Percentiles rank a stretch among this genome's conserved stretches.
Evolutionary conservation across 2,113 vertebrate genomes (phyloP).

Genomic region (Taurulus bubalis): DNA sequence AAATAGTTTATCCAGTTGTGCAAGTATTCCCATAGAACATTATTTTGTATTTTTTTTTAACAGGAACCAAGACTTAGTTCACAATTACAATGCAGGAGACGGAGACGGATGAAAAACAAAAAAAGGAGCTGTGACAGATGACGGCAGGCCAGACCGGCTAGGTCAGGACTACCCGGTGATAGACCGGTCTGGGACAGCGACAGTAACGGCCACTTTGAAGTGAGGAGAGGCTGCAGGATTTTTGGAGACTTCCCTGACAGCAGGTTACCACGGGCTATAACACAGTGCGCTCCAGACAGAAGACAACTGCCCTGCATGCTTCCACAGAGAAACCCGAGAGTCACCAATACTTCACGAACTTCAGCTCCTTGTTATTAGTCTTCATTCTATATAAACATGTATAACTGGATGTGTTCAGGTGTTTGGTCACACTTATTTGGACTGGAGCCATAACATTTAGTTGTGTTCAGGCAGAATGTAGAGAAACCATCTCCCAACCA

Average conservation of each 20-base stretch:
- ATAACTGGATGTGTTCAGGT: slow-evolving; percentile 22
- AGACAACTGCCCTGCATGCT: slow-evolving; percentile 36
- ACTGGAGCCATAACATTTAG: slow-evolving; percentile 34
- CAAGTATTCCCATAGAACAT: not conserved
- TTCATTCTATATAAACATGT: slow-evolving; percentile 19
- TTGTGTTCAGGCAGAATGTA: slow-evolving; percentile 34
- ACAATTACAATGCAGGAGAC: slow-evolving; percentile 1
- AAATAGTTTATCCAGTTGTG: not conserved
- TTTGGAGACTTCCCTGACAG: slow-evolving; percentile 61
- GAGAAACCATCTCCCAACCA: not conserved
- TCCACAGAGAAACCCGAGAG: slow-evolving; percentile 63
- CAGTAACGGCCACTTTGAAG: slow-evolving; percentile 65
- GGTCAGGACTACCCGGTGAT: slow-evolving; percentile 27
- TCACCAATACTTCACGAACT: slow-evolving; percentile 49
- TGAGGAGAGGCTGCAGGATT: slow-evolving; percentile 65
- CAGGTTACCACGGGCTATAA: slow-evolving; percentile 55
- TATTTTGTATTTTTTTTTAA: not conserved
- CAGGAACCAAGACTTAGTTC: not conserved
- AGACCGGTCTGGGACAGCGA: slow-evolving; percentile 31
- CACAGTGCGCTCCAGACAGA: slow-evolving; percentile 39
- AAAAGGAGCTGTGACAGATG: slow-evolving; percentile 8
- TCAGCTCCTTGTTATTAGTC: slow-evolving; percentile 48
- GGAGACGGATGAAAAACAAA: slow-evolving; percentile 3
- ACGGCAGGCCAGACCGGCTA: not conserved
- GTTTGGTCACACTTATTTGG: slow-evolving; percentile 38